phyloP scores from a whole-genome alignment of 2,888 invertebrate species.

The Erebia aethiops region DNA sequence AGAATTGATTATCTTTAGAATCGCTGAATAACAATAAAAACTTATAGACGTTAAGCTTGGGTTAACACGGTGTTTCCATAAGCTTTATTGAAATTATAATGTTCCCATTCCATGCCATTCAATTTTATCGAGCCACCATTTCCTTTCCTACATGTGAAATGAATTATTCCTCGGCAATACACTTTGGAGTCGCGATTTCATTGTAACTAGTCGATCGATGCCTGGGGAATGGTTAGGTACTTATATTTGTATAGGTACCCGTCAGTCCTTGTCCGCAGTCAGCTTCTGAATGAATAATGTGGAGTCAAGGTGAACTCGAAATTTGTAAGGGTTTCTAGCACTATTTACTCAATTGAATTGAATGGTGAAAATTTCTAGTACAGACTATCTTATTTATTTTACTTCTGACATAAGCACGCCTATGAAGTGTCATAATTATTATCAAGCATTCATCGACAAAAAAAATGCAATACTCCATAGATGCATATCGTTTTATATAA shows the following conservation, averaged over 20 bases:
- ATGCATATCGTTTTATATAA: too few species aligned
- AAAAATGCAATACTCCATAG: too few species aligned
- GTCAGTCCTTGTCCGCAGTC: not conserved
- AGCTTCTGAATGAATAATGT: conserved; percentile 59
- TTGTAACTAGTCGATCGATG: conserved; percentile 36
- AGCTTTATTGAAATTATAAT: conserved; percentile 20
- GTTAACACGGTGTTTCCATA: conserved; percentile 19
- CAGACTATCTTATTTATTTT: too few species aligned
- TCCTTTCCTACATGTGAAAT: conserved; percentile 37
- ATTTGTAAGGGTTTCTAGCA: not conserved
- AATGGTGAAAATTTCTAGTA: too few species aligned
- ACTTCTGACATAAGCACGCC: too few species aligned
- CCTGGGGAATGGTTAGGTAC: not conserved
- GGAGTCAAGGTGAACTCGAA: conserved; percentile 29
- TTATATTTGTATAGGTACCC: not conserved
- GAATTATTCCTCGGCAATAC: conserved; percentile 36
- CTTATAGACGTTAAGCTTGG: not conserved
- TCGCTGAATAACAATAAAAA: not conserved
- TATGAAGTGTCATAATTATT: too few species aligned
- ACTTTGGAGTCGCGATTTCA: conserved; percentile 35
- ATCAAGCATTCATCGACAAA: too few species aligned
- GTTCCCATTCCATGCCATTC: conserved; percentile 22
- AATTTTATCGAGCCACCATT: conserved; percentile 32
- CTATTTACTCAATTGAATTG: conserved; percentile 30
- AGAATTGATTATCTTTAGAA: not conserved